Evolutionary conservation across 2,113 vertebrate species (phyloP).

Genomic region (Gymnarchus niloticus): DNA sequence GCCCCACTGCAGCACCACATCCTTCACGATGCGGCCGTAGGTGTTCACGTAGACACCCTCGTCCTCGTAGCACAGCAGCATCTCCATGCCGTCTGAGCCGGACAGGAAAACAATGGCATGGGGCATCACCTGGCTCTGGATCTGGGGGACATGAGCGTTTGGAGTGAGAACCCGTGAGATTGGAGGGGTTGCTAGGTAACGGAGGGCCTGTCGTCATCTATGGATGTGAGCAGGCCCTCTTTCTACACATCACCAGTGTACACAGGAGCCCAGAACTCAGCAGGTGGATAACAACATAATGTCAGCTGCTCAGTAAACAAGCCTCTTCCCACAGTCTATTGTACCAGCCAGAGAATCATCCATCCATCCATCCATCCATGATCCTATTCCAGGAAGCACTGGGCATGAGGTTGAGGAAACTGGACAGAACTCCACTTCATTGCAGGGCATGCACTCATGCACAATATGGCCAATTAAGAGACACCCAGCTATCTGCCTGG

Average conservation of each 20-base stretch:
- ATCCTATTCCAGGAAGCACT: background rate
- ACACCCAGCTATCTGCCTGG: background rate
- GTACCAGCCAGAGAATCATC: no score
- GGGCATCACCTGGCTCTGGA: slow-evolving; percentile 63
- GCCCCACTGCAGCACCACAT: slow-evolving; percentile 69
- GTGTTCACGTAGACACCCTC: slow-evolving; percentile 68
- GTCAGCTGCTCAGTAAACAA: background rate
- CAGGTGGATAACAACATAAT: background rate
- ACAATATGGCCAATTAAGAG: background rate
- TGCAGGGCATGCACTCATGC: background rate
- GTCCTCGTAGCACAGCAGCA: slow-evolving; percentile 67
- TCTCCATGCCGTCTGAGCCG: slow-evolving; percentile 64
- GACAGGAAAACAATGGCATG: slow-evolving; percentile 66
- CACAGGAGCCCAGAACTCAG: background rate
- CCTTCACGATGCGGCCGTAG: slow-evolving; percentile 66
- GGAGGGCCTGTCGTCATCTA: background rate
- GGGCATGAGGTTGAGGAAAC: background rate
- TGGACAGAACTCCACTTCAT: background rate
- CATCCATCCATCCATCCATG: background rate
- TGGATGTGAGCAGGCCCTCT: background rate
- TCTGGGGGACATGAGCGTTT: slow-evolving; percentile 28
- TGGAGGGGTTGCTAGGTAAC: background rate
- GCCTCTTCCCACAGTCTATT: background rate
- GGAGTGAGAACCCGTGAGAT: background rate
- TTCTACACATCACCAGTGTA: background rate